Conservation (phyloP, 53 echinoderm and acorn worm species). For the Echinometra lucunter region DNA sequence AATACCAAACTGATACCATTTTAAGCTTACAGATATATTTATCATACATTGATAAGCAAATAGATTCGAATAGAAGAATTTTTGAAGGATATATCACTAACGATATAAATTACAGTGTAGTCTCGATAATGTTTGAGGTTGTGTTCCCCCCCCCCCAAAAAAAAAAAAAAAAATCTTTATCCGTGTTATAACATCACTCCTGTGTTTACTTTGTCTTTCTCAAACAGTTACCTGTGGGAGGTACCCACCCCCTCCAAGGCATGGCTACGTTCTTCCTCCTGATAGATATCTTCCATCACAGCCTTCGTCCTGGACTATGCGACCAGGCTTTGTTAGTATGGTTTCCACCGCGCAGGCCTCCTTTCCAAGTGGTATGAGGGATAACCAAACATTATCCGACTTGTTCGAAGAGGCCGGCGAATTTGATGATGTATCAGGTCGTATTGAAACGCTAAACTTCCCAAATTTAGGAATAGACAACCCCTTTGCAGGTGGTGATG, state of each 20-base stretch:
- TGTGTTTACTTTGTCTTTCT: neutral
- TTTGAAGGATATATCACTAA: neutral
- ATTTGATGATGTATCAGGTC: neutral
- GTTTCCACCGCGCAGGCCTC: neutral
- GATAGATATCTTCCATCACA: neutral
- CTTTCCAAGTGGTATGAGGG: neutral
- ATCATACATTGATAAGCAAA: neutral
- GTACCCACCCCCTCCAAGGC: neutral
- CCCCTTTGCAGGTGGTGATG: conserved; percentile 30
- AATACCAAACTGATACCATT: neutral
- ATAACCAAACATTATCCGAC: neutral
- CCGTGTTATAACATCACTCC: neutral
- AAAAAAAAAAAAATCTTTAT: no score
- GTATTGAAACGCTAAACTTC: conserved; percentile 36
- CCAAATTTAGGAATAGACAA: conserved; percentile 43
- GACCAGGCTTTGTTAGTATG: neutral
- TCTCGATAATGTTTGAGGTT: no score
- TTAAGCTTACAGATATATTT: neutral
- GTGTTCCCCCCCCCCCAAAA: no score
- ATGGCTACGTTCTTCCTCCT: conserved; percentile 1
- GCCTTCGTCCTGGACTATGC: neutral
- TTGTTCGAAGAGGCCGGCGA: neutral
- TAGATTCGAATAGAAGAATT: neutral
- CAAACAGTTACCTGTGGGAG: conserved; percentile 42
- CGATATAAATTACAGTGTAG: no score